Evolutionary conservation across 1,140 invertebrate species (phyloP), one percentile per base, ranked within the genome.

Genomic region (Drosophila nikananu): DNA sequence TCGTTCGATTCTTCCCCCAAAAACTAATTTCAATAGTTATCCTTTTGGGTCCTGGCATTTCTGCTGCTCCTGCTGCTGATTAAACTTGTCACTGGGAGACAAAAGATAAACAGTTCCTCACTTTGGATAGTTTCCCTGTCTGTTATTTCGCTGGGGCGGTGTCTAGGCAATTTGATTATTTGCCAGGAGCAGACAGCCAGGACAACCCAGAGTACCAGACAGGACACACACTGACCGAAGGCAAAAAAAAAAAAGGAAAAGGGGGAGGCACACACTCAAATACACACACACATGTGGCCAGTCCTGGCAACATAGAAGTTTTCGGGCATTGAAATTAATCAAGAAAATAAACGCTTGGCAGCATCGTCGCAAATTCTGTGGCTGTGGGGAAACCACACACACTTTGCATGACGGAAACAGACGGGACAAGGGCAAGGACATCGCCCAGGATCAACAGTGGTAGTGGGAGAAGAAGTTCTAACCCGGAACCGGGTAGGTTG

Each of bases 11-110:
- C 55, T 67, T 63, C 68, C 86, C 68, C 54, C 52, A 41, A 42
- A 64, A 90, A 90, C 84, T 90, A 89, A 89, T 89, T 89, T 89
- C 86, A 89, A 89, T 84, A 90, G 84, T 89, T 89, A 89, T 89
- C 83, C 84, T 83, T 87, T 77, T 89, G 76, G 83, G 71, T 46
- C 49, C 76, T 75, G 77, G 63, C 51, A 13, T 41, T 57, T 35
- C 60, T 41, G 30, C 19, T 48, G 70, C 64, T 63, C 49, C 59
- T 49, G 59, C 67, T 87, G 63, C 84, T 89, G 84, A 89, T 90
- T 89, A 89, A 89, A 89, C 84, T 89, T 89, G 84, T 89, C 84
- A 89, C 84, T 81, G 75, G 75, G 71, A 84, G 87, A 89, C 84
- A 89, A 89, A 89, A 89, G 84, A 89, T 89, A 89, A 89, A 89